phyloP scores from a whole-genome alignment of 2,113 vertebrate genomes.

The Fukomys damarensis region DNA sequence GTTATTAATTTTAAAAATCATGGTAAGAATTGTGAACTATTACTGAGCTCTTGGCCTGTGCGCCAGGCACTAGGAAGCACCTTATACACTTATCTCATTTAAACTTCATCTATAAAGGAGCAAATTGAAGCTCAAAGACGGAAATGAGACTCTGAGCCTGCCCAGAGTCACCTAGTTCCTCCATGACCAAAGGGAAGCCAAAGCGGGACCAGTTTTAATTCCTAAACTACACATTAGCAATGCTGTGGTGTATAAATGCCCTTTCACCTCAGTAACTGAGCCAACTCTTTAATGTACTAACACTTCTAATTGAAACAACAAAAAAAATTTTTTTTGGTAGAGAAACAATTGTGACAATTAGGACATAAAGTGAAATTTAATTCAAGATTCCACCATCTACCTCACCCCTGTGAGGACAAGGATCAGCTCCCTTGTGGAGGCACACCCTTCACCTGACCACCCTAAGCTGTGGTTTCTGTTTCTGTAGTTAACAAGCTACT shows the following conservation, averaged over 20 bases:
- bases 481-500: neutral
- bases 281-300: neutral
- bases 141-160: neutral
- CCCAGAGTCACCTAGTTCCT: neutral
- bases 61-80: neutral
- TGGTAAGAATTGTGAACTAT: neutral
- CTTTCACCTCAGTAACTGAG: constrained; percentile 20
- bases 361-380: neutral
- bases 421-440: neutral
- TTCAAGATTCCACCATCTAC: neutral
- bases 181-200: neutral
- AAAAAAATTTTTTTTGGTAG: neutral
- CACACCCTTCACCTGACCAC: neutral
- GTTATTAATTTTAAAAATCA: constrained; percentile 26
- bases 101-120: constrained; percentile 21
- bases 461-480: neutral
- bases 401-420: neutral
- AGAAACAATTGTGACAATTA: constrained; percentile 38
- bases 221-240: neutral
- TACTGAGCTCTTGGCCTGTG: neutral
- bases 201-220: neutral
- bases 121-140: constrained; percentile 2
- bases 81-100: neutral
- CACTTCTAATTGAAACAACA: constrained; percentile 10
- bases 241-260: constrained; percentile 26